Base-by-base conservation (phyloP, 2,113 vertebrate genomes). In the Cynoglossus semilaevis region DNA sequence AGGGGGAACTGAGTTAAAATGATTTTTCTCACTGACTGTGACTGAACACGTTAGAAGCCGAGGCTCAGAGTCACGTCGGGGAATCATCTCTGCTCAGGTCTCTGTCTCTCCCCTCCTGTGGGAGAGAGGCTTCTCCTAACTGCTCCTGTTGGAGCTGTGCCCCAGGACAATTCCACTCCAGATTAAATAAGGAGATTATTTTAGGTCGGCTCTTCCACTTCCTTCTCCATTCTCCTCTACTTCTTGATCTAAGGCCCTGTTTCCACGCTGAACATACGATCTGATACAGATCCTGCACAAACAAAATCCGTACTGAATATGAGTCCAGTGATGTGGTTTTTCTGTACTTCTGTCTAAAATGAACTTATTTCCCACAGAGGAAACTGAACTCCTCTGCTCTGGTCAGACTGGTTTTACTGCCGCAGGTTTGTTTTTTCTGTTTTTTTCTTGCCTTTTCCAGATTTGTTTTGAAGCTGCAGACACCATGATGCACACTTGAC, bases 131-230 rank as follows among this genome's bases (percentile, higher is more conserved):
- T 75, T 55, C 51, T 81, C n/a, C n/a, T 73, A 63, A 45, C 63
- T 73, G n/a, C n/a, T 72, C 63, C 40, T 53, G 47, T 77, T 53
- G 48, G 52, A 40, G 52, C 42, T 9, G 29, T 15, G 37, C 17
- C 49, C 50, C 60, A 16, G 18, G 37, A 51, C 70, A 49, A 76
- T 66, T 77, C 63, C 36, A 60, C 65, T 76, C 76, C 58, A 68
- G 63, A 65, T 77, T 57, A 63, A 59, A 80, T 77, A 63, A 61
- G 58, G 51, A 67, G 66, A 84, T 79, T 73, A 68, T 68, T 78
- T 51, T 14, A 15, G 54, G 22, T 16, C 63, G n/a, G 2, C 17
- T 43, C 42, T 43, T 60, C 61, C 38, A 61, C 36, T 9, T 68
- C 29, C 17, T 50, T n/a, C 18, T 54, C 15, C 54, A 10, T 16